Conservation (phyloP, 2,888 invertebrate genomes). For the Drosophila falleni region DNA sequence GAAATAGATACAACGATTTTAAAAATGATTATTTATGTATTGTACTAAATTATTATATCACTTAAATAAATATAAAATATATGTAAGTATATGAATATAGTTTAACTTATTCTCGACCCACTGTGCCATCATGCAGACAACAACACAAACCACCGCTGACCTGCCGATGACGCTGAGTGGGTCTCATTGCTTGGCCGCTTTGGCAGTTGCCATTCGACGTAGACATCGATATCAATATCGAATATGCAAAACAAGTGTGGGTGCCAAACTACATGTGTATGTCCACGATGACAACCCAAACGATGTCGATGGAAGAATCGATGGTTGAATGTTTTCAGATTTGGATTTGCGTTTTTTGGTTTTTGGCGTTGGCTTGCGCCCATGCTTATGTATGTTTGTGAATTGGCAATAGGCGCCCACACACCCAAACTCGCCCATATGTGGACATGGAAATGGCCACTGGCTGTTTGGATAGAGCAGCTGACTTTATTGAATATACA, state of each 20-base stretch:
- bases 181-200: constrained; percentile 12
- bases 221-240: constrained; percentile 33
- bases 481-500: constrained; percentile 37
- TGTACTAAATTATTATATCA: too few species aligned
- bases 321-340: constrained; percentile 37
- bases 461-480: constrained; percentile 40
- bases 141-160: constrained; percentile 36
- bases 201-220: constrained; percentile 31
- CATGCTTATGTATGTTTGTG: constrained; percentile 29
- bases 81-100: background rate
- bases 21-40: too few species aligned
- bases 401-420: constrained; percentile 56
- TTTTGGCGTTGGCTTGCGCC: constrained; percentile 58
- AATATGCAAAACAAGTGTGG: constrained; percentile 64
- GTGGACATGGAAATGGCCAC: constrained; percentile 60
- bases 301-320: constrained; percentile 58
- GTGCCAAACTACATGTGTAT: constrained; percentile 76
- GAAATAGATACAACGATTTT: too few species aligned
- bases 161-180: constrained; percentile 37
- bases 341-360: constrained; percentile 10
- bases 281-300: constrained; percentile 66
- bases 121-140: constrained; percentile 32
- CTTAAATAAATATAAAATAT: too few species aligned
- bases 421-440: constrained; percentile 51
- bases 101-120: constrained; percentile 13